Evolutionary conservation across 1,140 invertebrate genomes (phyloP).

Genomic region (Eupeodes corollae): DNA sequence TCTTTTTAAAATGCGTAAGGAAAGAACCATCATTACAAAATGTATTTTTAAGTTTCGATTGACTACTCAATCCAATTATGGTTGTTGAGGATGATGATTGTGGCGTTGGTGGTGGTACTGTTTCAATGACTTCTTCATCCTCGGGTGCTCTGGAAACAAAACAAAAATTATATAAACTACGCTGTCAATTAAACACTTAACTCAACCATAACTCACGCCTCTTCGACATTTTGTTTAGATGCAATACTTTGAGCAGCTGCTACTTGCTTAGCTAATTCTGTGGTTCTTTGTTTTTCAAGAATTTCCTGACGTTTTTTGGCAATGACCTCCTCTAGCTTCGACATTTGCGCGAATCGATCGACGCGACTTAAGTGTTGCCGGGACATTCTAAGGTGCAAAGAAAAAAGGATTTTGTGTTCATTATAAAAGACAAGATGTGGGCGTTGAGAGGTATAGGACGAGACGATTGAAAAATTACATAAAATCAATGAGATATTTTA

Average conservation of each 20-base stretch:
- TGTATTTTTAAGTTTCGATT: constrained; percentile 40
- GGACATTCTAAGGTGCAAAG: constrained; percentile 14
- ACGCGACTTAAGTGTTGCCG: constrained; percentile 26
- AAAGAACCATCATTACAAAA: constrained; percentile 69
- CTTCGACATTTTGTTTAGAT: constrained; percentile 21
- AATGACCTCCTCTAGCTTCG: constrained; percentile 62
- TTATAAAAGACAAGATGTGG: too few species aligned
- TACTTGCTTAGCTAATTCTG: constrained; percentile 41
- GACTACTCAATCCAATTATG: constrained; percentile 19
- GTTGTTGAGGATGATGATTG: neutral
- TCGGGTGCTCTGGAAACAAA: neutral
- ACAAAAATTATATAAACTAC: neutral
- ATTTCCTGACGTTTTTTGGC: constrained; percentile 64
- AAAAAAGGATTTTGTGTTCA: too few species aligned
- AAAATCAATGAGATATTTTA: too few species aligned
- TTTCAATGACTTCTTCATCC: constrained; percentile 13
- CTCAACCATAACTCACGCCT: constrained; percentile 4
- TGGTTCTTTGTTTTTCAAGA: constrained; percentile 50
- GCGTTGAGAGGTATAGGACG: too few species aligned
- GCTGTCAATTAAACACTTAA: neutral
- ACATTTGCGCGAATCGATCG: constrained; percentile 39
- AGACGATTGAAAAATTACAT: too few species aligned
- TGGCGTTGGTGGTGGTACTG: neutral
- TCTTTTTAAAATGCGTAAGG: constrained; percentile 60
- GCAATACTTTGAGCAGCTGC: constrained; percentile 26